Evolutionary conservation across 2,888 invertebrate genomes (phyloP).

Genomic region (Pemphredon lugubris): DNA sequence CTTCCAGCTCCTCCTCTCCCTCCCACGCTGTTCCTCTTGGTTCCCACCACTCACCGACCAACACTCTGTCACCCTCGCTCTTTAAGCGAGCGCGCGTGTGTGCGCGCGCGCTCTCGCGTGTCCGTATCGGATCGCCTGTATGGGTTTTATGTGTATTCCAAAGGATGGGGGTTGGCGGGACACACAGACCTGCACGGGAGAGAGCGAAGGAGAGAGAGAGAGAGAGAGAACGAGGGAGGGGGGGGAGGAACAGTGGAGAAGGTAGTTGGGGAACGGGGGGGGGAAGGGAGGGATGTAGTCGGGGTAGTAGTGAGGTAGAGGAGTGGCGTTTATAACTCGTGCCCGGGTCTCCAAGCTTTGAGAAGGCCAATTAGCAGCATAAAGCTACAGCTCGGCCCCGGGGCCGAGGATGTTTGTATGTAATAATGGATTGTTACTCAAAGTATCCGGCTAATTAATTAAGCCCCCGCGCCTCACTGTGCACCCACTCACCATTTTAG

Average conservation of each 20-base stretch:
- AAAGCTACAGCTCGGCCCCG: constrained; percentile 78
- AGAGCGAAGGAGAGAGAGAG: constrained; percentile 41
- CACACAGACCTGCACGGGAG: constrained; percentile 15
- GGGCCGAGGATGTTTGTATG: constrained; percentile 79
- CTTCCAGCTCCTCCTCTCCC: constrained; percentile 13
- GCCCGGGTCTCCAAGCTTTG: constrained; percentile 75
- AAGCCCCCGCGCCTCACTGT: constrained; percentile 74
- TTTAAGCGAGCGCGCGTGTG: constrained; percentile 41
- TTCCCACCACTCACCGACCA: constrained; percentile 32
- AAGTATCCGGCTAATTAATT: constrained; percentile 81
- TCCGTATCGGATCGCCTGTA: constrained; percentile 44
- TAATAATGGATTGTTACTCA: constrained; percentile 81
- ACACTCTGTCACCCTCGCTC: constrained; percentile 28
- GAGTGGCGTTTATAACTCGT: constrained; percentile 80
- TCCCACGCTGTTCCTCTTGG: constrained; percentile 27
- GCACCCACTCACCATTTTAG: constrained; percentile 64
- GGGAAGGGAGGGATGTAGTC: constrained; percentile 40
- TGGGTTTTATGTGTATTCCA: constrained; percentile 47
- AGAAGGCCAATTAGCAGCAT: constrained; percentile 81
- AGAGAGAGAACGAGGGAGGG: constrained; percentile 11
- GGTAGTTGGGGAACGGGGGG: constrained; percentile 43
- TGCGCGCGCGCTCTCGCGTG: constrained; percentile 27
- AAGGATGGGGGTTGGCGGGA: constrained; percentile 28
- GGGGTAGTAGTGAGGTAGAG: constrained; percentile 58
- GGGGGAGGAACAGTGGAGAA: constrained; percentile 31